Base-by-base conservation (phyloP, 2,888 invertebrate genomes). In the Galerucella pusilla region DNA sequence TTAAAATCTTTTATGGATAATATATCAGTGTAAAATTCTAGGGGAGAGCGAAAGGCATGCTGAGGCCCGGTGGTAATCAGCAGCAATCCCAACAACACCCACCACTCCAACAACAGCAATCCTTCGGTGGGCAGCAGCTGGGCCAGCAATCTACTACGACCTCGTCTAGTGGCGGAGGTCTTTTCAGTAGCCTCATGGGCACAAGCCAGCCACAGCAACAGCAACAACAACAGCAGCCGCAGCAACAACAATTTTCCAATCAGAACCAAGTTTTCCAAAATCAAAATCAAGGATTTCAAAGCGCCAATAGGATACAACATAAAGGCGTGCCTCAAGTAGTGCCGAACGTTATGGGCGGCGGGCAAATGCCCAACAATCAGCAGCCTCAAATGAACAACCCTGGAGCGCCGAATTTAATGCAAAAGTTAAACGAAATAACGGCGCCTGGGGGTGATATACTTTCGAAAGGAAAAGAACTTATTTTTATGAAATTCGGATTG, bases 401-500 rank as follows among this genome's bases (percentile, higher is more conserved):
- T 72, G 88, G 87, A 54, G 88, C 87, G 72, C 94, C 94, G 75
- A 96, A 95, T 88, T 91, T 96, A 81, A 96, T 96, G 93, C 95
- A 96, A 88, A 96, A 96, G 88, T 92, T 96, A 87, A 93, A 94
- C 83, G 96, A 96, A 87, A 95, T 96, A 90, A 94, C 96, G 74
- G 94, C 94, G 77, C 95, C 96, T 82, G 96, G 96, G 79, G 96
- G 96, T 84, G 96, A 96, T 87, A 95, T 96, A 82, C 91, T 96
- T 83, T 96, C 96, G 86, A 96, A 96, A 89, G 96, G 96, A 85
- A 96, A 97, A 89, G 96, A 96, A 90, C 93, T 96, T 81, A 95
- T 96, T 88, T 96, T 97, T 89, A 96, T 96, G 94, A 95, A 95
- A 90, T 97, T 97, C 88, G 96, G 96, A 81, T 91, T 96, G 83